These are phyloP conservation scores for Galerucella pusilla DNA, from an alignment of 2,888 invertebrate genomes.

Conservation along the genomic window DNA sequence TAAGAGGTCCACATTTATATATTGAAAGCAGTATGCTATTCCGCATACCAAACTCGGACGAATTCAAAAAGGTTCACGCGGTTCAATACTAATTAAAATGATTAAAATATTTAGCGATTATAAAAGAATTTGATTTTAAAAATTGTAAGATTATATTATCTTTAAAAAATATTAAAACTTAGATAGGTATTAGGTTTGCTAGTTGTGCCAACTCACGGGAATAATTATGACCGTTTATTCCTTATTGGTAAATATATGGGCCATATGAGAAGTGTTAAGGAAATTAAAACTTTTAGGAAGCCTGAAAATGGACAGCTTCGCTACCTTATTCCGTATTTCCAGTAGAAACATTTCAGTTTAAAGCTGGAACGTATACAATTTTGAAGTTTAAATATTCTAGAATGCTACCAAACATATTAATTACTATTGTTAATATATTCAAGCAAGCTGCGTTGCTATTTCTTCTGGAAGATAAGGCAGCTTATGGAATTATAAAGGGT, in stretches of 20 bases:
- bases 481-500: too few relatives aligned
- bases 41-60: slow-evolving; percentile 11
- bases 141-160: too few relatives aligned
- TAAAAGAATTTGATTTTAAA: background rate
- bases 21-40: slow-evolving; percentile 14
- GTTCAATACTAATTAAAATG: slow-evolving; percentile 16
- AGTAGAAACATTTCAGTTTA: too few relatives aligned
- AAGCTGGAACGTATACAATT: too few relatives aligned
- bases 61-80: slow-evolving; percentile 11
- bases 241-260: background rate
- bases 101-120: background rate
- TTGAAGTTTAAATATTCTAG: too few relatives aligned
- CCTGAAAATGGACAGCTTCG: too few relatives aligned
- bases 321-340: too few relatives aligned
- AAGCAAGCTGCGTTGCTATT: too few relatives aligned
- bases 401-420: too few relatives aligned
- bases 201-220: background rate
- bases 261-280: background rate
- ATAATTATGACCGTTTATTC: background rate
- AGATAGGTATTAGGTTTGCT: background rate
- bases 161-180: background rate
- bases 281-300: too few relatives aligned
- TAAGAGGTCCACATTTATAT: slow-evolving; percentile 6
- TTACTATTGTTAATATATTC: too few relatives aligned
- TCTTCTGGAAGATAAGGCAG: too few relatives aligned